Evolutionary conservation across 2,888 invertebrate genomes (phyloP), one percentile per base, ranked within the genome.

Genomic region (Ophion slaviceki): DNA sequence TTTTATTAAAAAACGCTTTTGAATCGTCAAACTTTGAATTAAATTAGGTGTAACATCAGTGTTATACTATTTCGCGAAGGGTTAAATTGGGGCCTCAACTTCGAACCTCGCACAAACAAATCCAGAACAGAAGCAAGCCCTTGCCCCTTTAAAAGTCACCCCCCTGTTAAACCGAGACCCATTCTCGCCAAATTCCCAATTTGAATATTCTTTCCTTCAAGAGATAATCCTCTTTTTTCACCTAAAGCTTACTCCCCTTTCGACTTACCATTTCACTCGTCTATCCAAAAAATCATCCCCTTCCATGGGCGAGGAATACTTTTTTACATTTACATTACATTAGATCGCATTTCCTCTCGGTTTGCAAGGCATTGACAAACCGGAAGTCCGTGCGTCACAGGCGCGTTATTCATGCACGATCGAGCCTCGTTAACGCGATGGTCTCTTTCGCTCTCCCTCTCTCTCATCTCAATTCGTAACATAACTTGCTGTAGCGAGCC

Each of bases 381-480:
- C 75, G 75, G 75, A 76, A 76, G 47, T 76, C 53, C 47, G 47
- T 47, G 75, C 32, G 64, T 76, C 75, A 86, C 66, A 53, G 53
- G 5, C 61, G 40, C 61, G 24, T 17, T 24, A 61, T 36, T 7
- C 62, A 28, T 47, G 14, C 20, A 28, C n/a, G 68, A 83, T 72
- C 24, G 45, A 72, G 14, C 20, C 80, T 36, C 64, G 80, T 71
- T 80, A 72, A 77, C 53, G 53, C 53, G 40, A 7, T 40, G 6
- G 40, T 53, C 53, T 67, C 53, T 67, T 59, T 68, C 36, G 67
- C 66, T 66, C 47, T 72, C 57, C 20, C 64, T 67, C 70, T 57
- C 62, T 78, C 32, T 32, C 57, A 80, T 24, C 62, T 70, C 36
- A 24, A 14, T 59, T 68, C 32, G 17, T 32, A 53, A 79, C 67